Conservation (phyloP, 2,888 invertebrate species). For the Agriopis aurantiaria region DNA sequence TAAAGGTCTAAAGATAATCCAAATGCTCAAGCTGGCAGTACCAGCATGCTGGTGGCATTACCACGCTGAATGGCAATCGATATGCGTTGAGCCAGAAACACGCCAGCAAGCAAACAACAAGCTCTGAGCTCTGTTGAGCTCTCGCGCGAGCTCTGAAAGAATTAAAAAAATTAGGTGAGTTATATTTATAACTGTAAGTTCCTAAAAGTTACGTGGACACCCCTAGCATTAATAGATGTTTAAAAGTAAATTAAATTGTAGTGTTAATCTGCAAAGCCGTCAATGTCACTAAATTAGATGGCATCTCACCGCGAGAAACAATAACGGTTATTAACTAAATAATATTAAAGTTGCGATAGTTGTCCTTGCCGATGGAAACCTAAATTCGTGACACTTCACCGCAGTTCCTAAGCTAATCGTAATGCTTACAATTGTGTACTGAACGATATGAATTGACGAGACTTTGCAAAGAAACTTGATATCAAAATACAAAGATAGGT, state of each 20-base stretch:
- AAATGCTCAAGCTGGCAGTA: too few relatives aligned
- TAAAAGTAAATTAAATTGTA: slow-evolving; percentile 51
- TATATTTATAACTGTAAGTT: too few relatives aligned
- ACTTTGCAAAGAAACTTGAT: too few relatives aligned
- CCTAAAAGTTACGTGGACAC: neutral
- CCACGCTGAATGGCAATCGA: too few relatives aligned
- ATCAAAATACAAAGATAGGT: too few relatives aligned
- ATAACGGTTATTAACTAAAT: slow-evolving; percentile 60
- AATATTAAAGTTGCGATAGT: slow-evolving; percentile 55
- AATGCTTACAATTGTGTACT: slow-evolving; percentile 28
- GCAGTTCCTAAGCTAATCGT: slow-evolving; percentile 46
- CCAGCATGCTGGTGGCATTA: too few relatives aligned
- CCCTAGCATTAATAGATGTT: neutral
- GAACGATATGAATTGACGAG: neutral
- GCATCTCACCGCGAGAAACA: slow-evolving; percentile 42
- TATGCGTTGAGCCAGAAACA: too few relatives aligned
- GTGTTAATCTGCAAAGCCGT: slow-evolving; percentile 44
- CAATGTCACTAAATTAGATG: slow-evolving; percentile 59
- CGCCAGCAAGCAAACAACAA: too few relatives aligned
- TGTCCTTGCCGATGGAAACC: slow-evolving; percentile 56
- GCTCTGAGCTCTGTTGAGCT: too few relatives aligned
- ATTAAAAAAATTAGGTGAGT: too few relatives aligned
- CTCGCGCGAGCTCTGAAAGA: too few relatives aligned
- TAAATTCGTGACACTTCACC: slow-evolving; percentile 53
- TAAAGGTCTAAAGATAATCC: too few relatives aligned